A percentile compares a stretch with the other conserved stretches of the same genome.
phyloP scores from a whole-genome alignment of 2,113 vertebrate genomes.

The Halichoeres trimaculatus region DNA sequence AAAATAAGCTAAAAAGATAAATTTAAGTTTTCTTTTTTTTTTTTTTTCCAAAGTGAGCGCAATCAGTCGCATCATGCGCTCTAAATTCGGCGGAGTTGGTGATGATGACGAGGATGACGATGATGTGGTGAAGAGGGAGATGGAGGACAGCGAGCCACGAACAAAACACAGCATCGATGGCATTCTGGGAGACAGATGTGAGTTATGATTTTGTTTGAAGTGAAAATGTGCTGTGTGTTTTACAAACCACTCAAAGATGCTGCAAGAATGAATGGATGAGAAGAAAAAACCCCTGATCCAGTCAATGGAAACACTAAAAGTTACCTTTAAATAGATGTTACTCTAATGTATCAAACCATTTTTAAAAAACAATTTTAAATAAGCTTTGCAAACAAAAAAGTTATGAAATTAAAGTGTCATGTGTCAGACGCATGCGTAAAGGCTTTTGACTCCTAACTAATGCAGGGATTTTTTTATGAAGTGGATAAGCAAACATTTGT shows the following conservation, averaged over 20 bases:
- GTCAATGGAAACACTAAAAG: too few species aligned
- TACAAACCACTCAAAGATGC: too few species aligned
- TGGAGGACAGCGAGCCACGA: slow-evolving; percentile 93
- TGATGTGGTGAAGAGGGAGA: slow-evolving; percentile 94
- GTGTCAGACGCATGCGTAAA: not conserved
- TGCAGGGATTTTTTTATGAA: slow-evolving; percentile 84
- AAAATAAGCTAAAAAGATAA: not conserved
- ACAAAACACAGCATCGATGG: slow-evolving; percentile 99
- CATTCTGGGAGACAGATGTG: slow-evolving; percentile 98
- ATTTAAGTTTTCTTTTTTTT: not conserved
- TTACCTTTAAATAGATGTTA: too few species aligned
- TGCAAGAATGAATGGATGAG: too few species aligned
- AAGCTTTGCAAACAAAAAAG: too few species aligned
- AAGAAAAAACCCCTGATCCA: too few species aligned
- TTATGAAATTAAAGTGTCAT: too few species aligned
- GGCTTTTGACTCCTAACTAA: slow-evolving; percentile 44
- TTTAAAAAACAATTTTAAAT: too few species aligned
- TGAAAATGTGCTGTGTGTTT: too few species aligned
- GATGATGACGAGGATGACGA: slow-evolving; percentile 97
- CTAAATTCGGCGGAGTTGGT: slow-evolving; percentile 91
- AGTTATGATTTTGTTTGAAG: slow-evolving; percentile 49
- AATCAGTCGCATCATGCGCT: slow-evolving; percentile 96
- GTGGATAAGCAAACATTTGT: slow-evolving; percentile 99
- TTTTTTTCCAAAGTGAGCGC: slow-evolving; percentile 87
- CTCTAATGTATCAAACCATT: too few species aligned